Percentiles rank a stretch among this genome's conserved stretches.
phyloP scores from a whole-genome alignment of 2,888 invertebrate species.

The Drosophila austrosaltans region DNA sequence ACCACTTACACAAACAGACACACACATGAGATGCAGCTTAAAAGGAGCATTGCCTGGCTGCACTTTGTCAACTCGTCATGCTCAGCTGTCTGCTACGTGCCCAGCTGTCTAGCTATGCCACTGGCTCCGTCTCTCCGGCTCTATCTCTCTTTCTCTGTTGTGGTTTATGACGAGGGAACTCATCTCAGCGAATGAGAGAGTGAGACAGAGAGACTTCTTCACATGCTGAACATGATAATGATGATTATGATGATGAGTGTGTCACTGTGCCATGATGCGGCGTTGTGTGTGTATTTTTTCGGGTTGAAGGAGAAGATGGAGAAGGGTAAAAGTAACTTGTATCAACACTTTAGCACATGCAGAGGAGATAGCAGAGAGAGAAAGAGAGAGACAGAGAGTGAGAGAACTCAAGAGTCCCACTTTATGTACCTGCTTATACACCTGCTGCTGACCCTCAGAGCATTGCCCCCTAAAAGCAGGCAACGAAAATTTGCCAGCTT shows the following conservation, averaged over 20 bases:
- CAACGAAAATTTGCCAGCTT: constrained; percentile 57
- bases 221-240: constrained; percentile 15
- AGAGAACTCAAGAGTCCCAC: constrained; percentile 59
- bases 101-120: constrained; percentile 55
- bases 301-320: constrained; percentile 33
- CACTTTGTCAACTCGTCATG: constrained; percentile 76
- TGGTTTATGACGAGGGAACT: constrained; percentile 48
- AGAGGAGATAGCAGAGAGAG: constrained; percentile 13
- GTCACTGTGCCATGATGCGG: constrained; percentile 57
- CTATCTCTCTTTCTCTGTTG: constrained; percentile 24
- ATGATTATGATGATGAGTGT: constrained; percentile 49
- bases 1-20: constrained; percentile 14
- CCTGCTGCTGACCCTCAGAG: constrained; percentile 71
- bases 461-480: constrained; percentile 63
- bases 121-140: constrained; percentile 19
- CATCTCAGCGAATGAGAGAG: background rate
- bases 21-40: constrained; percentile 10
- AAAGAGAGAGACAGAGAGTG: background rate
- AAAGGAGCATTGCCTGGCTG: constrained; percentile 34
- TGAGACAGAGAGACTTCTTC: constrained; percentile 21
- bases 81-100: constrained; percentile 68
- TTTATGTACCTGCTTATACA: constrained; percentile 45
- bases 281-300: background rate
- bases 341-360: constrained; percentile 76
- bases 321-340: constrained; percentile 67